Base-by-base conservation (phyloP, 2,797 vertebrate species). In the Euphonia xanthogaster region DNA sequence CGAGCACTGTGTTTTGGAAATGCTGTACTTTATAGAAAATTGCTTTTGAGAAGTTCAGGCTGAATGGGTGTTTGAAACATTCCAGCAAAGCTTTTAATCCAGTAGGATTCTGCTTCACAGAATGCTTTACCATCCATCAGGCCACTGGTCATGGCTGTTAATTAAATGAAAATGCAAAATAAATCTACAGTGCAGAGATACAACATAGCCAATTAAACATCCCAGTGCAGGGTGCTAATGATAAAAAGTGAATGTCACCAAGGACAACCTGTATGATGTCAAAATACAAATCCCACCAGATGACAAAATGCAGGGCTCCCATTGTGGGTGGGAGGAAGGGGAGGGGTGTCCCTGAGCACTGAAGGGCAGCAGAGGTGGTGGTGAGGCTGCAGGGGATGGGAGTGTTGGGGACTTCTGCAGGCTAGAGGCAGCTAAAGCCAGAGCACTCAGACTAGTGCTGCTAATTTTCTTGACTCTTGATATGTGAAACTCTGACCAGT, bases 111-210 rank as follows among this genome's bases (percentile, higher is more conserved):
- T n/a, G 11, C 88, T 72, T 88, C 90, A 86, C 31, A 88, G 88
- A 75, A 86, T 23, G 54, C 79, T 94, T 92, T 76, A 51, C 88
- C 70, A 94, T 94, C 70, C 87, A 90, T 90, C 83, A 95, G 83
- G 31, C 73, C 71, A 62, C 33, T 92, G 94, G 92, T 94, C 79
- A 35, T 88, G 77, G 88, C 88, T 78, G 72, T 92, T 97, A 94
- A 95, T 95, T 88, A 95, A 95, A 93, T 66, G 86, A 88, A 81
- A 93, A 96, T 70, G 76, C 86, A 83, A 86, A 94, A 95, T 91
- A 88, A 91, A 94, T 92, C 76, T 81, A 86, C 58, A 42, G 76
- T 47, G 73, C 62, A 28, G 93, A 75, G 85, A 81, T 78, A 58
- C 83, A 88, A 84, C 54, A 51, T 18, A 84, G 76, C 61, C 85